Evolutionary conservation across 1,140 invertebrate genomes (phyloP), one percentile per base, ranked within the genome.

Genomic region (Drosophila leontia): DNA sequence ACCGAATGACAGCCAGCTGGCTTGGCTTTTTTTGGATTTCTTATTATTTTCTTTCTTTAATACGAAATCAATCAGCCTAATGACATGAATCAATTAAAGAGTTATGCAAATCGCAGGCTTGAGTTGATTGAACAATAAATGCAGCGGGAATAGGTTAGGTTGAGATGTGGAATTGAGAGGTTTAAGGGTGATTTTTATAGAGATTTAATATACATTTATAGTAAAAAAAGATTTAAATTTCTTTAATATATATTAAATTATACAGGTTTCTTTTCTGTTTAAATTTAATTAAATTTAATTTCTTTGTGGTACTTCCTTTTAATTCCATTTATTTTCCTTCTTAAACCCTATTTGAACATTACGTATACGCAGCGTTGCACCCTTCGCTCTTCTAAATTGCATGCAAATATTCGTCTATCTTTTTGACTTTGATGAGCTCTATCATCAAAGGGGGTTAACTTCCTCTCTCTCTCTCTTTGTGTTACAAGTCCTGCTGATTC

Each of bases 1-100:
- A 78, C 37, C 44, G 39, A 29, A 42, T 34, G 68, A 53, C 70
- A 58, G 65, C 65, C 69, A 72, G 65, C 53, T 75, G 70, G 71
- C 51, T 34, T 8, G 17, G 63, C 37, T 51, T 45, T 50, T 51
- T 17, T 29, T 29, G 37, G 42, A 19, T 59, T 48, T 62, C 75
- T 78, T 82, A 81, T 55, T 48, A 48, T n/a, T 48, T 48, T 48
- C 53, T 65, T 63, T 35, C 11, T 6, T 48, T 39, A 44, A 75
- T 51, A 19, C 51, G 45, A 78, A 78, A 78, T 78, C 64, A 78
- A 78, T 70, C 65, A 70, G 53, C 45, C 37, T 42, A 71, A 35
- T 48, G 65, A 59, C 67, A 50, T 34, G 53, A 57, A 71, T 72
- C 69, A 72, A 72, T 74, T 74, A 74, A 39, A 32, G 35, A 26